These are phyloP conservation scores for Clarias batrachus DNA, from an alignment of 2,113 vertebrate genomes.

Conservation along the genomic window DNA sequence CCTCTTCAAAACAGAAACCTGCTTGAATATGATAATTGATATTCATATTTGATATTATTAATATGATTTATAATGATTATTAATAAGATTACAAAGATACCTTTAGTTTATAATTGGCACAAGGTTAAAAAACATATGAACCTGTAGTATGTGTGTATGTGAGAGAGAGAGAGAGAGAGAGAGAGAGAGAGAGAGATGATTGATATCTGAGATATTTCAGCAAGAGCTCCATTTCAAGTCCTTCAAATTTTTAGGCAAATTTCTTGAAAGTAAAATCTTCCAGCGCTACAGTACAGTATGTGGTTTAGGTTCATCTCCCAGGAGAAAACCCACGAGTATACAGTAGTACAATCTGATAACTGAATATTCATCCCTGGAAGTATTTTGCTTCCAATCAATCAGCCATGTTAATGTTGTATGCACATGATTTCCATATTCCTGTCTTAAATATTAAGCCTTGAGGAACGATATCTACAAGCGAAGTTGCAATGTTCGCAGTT, in stretches of 20 bases:
- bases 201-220: background rate
- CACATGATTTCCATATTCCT: background rate
- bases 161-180: background rate
- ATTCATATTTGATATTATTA: too few relatives aligned
- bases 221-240: background rate
- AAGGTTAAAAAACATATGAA: background rate
- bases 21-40: background rate
- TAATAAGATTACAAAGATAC: background rate
- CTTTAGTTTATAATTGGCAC: background rate
- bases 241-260: background rate
- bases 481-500: slow-evolving; percentile 26
- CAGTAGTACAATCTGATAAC: background rate
- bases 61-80: background rate
- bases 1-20: background rate
- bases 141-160: background rate
- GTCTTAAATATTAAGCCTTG: slow-evolving; percentile 14
- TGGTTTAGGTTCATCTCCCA: background rate
- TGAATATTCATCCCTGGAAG: background rate
- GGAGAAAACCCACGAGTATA: background rate
- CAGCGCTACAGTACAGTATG: background rate
- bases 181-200: background rate
- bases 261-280: background rate
- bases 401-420: background rate
- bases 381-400: background rate
- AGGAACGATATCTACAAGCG: slow-evolving; percentile 23